A percentile compares a stretch with the other conserved stretches of the same genome.
Evolutionary conservation across 2,113 vertebrate species (phyloP).

Genomic region (Seriola rivoliana): DNA sequence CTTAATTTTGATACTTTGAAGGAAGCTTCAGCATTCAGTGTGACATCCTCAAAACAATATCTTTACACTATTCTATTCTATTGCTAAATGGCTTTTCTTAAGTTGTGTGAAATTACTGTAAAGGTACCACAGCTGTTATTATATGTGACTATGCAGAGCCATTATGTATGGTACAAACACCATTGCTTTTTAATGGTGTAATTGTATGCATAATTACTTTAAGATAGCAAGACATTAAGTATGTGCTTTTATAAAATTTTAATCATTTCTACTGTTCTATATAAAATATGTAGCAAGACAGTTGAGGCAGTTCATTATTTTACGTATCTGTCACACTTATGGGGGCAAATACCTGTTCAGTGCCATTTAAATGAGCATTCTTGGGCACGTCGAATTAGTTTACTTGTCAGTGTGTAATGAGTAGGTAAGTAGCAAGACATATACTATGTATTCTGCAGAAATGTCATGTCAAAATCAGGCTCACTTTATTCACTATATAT

Average conservation of each 20-base stretch:
- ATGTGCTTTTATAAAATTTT: not conserved
- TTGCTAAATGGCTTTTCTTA: slow-evolving; percentile 1
- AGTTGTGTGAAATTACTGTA: slow-evolving; percentile 27
- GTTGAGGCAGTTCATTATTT: slow-evolving; percentile 8
- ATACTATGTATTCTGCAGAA: slow-evolving; percentile 8
- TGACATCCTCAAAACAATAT: not conserved
- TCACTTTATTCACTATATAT: not conserved
- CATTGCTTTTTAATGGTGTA: slow-evolving; percentile 7
- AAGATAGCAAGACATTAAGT: not conserved
- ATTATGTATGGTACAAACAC: slow-evolving; percentile 9
- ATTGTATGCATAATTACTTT: slow-evolving; percentile 24
- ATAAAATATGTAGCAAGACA: not conserved
- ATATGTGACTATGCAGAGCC: not conserved
- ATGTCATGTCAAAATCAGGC: not conserved
- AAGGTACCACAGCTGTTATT: not conserved
- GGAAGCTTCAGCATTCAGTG: not conserved
- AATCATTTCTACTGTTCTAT: not conserved
- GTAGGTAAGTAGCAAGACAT: not conserved
- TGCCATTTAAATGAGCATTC: not conserved
- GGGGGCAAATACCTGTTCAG: not conserved
- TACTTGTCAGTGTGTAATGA: slow-evolving; percentile 27
- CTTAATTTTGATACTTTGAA: not conserved
- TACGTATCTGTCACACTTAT: not conserved
- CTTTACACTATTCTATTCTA: not conserved
- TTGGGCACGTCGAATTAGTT: slow-evolving; percentile 1